Evolutionary conservation across 1,140 invertebrate genomes (phyloP), one percentile per base, ranked within the genome.

Genomic region (Dendroctonus valens): DNA sequence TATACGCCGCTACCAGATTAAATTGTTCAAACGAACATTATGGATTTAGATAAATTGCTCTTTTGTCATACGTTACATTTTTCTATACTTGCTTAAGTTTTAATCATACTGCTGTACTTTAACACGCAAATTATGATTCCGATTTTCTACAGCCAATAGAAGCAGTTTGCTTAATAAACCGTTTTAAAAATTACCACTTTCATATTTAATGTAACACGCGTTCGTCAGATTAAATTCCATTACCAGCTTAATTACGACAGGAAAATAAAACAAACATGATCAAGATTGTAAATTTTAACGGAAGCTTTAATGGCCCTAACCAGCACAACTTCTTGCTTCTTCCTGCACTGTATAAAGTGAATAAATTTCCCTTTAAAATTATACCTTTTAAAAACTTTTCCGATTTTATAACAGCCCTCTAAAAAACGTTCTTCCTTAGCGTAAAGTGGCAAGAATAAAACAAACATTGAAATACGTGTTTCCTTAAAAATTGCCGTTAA

Each of bases 201-300:
- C 44, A 64, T 64, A 55, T 55, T 57, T 55, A 64, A 64, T 64
- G 55, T 64, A n/a, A 49, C 61, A 55, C 52, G 41, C 52, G 26
- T 49, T n/a, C 61, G 40, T 64, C 61, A 64, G 61, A 55, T 64
- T 55, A 64, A 64, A 64, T 64, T 64, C 61, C 57, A 64, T 64
- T 64, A 55, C 52, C 42, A 55, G 14, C 57, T 64, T 64, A 64
- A 64, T 64, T 64, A 40, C 53, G 14, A 41, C 48, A 57, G 61
- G 61, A 52, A 62, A 64, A 64, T 64, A 57, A 64, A 64, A 64
- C 53, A 64, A 64, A 57, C 61, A 64, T 64, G 57, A 64, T 64
- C 61, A 64, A 64, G 53, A 64, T 64, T 14, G 39, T 7, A 53
- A 64, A 55, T 62, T 64, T 55, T 64, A 55, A 57, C 42, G 61